Evolutionary conservation across 2,113 vertebrate species (phyloP).

Genomic region (Malurus melanocephalus): DNA sequence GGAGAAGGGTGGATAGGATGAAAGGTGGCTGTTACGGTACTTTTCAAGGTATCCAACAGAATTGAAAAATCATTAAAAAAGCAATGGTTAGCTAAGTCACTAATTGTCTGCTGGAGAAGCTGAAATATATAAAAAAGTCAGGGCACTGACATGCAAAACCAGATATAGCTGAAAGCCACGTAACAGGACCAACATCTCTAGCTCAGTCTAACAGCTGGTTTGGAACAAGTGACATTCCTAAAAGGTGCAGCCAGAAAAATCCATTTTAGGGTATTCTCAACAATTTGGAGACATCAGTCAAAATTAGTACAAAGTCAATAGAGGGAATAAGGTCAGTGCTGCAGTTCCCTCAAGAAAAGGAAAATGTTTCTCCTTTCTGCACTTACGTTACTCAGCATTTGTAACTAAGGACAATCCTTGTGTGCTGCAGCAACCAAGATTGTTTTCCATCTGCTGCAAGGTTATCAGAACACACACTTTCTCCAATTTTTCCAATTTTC

Average conservation of each 20-base stretch:
- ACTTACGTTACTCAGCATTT: background rate
- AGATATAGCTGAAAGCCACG: background rate
- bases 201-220: background rate
- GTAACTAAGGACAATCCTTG: background rate
- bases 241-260: background rate
- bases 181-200: background rate
- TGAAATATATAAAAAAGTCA: background rate
- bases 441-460: background rate
- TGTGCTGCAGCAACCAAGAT: background rate
- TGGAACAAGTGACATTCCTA: background rate
- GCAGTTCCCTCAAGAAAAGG: background rate
- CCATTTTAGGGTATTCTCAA: background rate
- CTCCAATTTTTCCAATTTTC: background rate
- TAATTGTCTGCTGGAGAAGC: background rate
- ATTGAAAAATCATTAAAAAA: background rate
- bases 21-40: background rate
- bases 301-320: background rate
- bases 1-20: rapidly evolving
- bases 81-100: background rate
- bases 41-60: background rate
- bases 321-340: background rate
- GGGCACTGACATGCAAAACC: background rate
- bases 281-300: background rate
- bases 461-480: background rate
- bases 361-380: background rate